These are phyloP conservation scores for Nymphalis urticae DNA, from an alignment of 2,888 invertebrate species.

Conservation along the genomic window DNA sequence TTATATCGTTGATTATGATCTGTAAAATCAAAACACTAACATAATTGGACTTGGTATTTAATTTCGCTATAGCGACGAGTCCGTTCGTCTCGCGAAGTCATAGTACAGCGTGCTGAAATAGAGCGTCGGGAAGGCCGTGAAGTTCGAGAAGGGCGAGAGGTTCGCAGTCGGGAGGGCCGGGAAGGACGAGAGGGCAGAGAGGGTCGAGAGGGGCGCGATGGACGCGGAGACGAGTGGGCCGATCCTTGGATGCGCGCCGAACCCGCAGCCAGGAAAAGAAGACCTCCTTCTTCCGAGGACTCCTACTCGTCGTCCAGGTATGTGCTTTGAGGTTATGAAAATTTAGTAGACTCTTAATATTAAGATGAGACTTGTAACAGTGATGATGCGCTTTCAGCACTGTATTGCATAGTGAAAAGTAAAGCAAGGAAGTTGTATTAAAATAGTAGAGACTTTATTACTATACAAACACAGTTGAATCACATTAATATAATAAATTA, in stretches of 20 bases:
- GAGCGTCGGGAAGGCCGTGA: constrained; percentile 55
- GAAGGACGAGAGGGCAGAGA: constrained; percentile 44
- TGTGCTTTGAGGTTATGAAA: constrained; percentile 1
- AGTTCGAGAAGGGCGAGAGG: constrained; percentile 46
- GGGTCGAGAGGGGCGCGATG: constrained; percentile 44
- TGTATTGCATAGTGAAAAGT: constrained; percentile 8
- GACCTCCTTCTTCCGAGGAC: constrained; percentile 72
- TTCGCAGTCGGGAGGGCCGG: constrained; percentile 31
- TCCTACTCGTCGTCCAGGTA: constrained; percentile 77
- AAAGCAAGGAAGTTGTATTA: not conserved
- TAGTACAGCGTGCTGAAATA: constrained; percentile 85
- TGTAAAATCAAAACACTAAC: no score
- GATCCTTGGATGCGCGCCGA: constrained; percentile 94
- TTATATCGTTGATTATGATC: no score
- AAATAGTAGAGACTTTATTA: not conserved
- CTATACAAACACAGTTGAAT: not conserved
- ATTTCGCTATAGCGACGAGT: constrained; percentile 66
- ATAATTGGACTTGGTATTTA: no score
- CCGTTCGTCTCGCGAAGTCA: constrained; percentile 86
- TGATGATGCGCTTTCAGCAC: constrained; percentile 10
- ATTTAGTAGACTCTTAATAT: constrained; percentile 1
- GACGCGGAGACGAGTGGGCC: constrained; percentile 88
- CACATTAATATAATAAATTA: not conserved
- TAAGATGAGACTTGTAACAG: constrained; percentile 15
- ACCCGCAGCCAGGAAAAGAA: constrained; percentile 67